Evolutionary conservation across 2,888 invertebrate species (phyloP), one percentile per base, ranked within the genome.

Genomic region (Fragum whitleyi): DNA sequence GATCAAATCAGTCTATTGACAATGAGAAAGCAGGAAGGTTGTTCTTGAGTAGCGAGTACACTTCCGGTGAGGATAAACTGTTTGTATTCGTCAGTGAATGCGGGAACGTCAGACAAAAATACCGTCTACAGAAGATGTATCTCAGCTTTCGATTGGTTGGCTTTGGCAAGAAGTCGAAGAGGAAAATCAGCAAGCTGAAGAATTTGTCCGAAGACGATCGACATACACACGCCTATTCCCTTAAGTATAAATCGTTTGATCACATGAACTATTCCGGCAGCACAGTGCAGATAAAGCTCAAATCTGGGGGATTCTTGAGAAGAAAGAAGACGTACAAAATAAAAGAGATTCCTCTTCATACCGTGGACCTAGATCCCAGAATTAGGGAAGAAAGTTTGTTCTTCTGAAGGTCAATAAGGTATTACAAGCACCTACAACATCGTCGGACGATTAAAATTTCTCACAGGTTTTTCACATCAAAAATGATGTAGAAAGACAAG

Each of bases 41-140:
- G n/a, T 62, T 62, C 21, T 19, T 62, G 36, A 62, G 62, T 62
- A n/a, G 36, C 32, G 62, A 62, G 28, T 62, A 62, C 28, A 32
- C 62, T 3, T 62, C 62, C 32, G 62, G 32, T 32, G 62, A 62
- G 1, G 32, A 32, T 7, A 23, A 36, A n/a, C 28, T 62, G 5
- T 62, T 36, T 36, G 62, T 62, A 2, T 62, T 62, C 21, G n/a
- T 62, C 1, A 62, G 36, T 28, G 36, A 62, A n/a, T 62, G 62
- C 32, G 62, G 62, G 5, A 32, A 36, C 9, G 19, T 62, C 0
- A 62, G 7, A 16, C 9, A n/a, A 36, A 21, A n/a, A 2, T 16
- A 29, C 11, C n/a, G 21, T 2, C n/a, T 3, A 6, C n/a, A 36
- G n/a, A 36, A 62, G 1, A n/a, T 62, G 19, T 36, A 36, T 2